Evolutionary conservation across 2,888 invertebrate species (phyloP).

Genomic region (Himalopsyche anomala): DNA sequence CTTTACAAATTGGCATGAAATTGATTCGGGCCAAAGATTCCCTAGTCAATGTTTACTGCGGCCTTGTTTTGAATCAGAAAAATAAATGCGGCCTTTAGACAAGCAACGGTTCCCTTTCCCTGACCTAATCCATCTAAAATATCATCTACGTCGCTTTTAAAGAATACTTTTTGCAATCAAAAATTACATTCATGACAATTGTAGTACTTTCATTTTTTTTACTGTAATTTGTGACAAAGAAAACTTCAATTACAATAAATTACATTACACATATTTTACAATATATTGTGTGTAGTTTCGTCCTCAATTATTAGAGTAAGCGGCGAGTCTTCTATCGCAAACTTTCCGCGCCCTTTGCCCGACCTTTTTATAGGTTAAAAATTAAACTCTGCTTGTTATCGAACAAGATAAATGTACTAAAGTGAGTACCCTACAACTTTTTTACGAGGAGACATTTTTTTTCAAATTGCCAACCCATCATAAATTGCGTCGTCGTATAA

Average conservation of each 20-base stretch:
- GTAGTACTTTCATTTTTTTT: neutral
- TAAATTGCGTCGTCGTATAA: too few species aligned
- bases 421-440: neutral
- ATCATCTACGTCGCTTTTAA: too few species aligned
- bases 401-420: neutral
- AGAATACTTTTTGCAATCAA: neutral
- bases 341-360: conserved; percentile 10
- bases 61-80: too few species aligned
- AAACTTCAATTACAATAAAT: neutral
- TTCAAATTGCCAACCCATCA: too few species aligned
- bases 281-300: neutral
- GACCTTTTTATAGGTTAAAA: conserved; percentile 23
- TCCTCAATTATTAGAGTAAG: conserved; percentile 1
- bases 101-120: too few species aligned
- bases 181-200: neutral
- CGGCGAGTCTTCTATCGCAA: neutral
- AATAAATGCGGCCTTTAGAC: too few species aligned
- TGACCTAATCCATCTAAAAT: too few species aligned
- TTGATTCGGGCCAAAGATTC: too few species aligned
- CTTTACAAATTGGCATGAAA: too few species aligned
- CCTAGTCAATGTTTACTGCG: too few species aligned
- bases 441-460: neutral
- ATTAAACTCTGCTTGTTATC: conserved; percentile 20
- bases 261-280: neutral
- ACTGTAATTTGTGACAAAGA: too few species aligned